A percentile compares a stretch with the other conserved stretches of the same genome.
Evolutionary conservation across 2,113 vertebrate species (phyloP).

Genomic region (Raphicerus campestris): DNA sequence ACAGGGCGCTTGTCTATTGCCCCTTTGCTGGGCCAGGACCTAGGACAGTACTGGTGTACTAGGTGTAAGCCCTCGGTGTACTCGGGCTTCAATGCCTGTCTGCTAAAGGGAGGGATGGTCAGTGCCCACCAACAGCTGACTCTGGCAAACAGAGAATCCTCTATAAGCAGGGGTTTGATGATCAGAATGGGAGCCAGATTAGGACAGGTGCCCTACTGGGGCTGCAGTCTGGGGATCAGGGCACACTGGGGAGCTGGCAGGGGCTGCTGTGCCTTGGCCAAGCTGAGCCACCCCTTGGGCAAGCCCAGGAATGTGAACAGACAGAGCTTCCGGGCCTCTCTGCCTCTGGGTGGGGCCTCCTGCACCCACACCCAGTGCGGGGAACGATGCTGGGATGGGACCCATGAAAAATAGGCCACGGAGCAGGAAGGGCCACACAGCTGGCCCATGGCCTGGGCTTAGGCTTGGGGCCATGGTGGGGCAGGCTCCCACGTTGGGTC

Average conservation of each 20-base stretch:
- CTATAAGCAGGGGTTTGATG: not conserved
- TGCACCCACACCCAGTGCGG: conserved; percentile 40
- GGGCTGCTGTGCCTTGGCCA: not conserved
- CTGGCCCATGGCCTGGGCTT: not conserved
- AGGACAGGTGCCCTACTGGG: fast-evolving
- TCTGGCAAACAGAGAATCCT: not conserved
- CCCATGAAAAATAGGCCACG: conserved; percentile 40
- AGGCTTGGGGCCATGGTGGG: not conserved
- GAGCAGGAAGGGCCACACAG: not conserved
- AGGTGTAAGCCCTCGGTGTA: not conserved
- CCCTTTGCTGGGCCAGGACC: not conserved
- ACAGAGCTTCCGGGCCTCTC: not conserved
- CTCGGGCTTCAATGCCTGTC: too few species aligned
- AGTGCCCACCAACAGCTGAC: not conserved
- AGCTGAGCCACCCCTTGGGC: not conserved
- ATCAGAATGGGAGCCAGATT: not conserved
- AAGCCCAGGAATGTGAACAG: conserved; percentile 57
- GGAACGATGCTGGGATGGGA: not conserved
- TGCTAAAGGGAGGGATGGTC: not conserved
- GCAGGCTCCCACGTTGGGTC: not conserved
- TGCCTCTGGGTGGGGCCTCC: conserved; percentile 50
- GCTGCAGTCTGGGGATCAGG: not conserved
- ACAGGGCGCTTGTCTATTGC: not conserved
- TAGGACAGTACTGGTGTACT: not conserved
- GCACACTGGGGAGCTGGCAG: not conserved